phyloP scores from a whole-genome alignment of 2,113 vertebrate species.

The Crotalus tigris region DNA sequence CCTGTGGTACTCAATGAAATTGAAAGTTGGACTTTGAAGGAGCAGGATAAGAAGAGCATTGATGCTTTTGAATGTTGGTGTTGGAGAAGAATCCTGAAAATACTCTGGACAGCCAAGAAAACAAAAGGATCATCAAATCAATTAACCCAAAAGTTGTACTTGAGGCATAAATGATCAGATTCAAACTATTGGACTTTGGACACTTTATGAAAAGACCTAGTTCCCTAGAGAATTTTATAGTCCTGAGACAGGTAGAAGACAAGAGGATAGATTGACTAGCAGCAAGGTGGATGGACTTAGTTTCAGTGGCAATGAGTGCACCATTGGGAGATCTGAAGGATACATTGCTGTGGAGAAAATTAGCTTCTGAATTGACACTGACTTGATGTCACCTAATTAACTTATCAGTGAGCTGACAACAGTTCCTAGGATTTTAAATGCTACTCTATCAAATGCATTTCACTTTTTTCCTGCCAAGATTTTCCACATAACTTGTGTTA shows the following conservation, averaged over 20 bases:
- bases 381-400: background rate
- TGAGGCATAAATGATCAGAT: background rate
- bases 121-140: background rate
- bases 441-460: background rate
- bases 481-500: background rate
- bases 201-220: background rate
- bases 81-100: background rate
- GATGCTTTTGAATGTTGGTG: background rate
- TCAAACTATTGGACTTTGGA: background rate
- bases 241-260: background rate
- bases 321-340: background rate
- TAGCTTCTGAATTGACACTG: background rate
- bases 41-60: background rate
- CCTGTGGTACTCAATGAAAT: background rate
- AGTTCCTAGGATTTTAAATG: background rate
- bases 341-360: background rate
- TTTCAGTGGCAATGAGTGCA: background rate
- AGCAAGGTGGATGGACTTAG: background rate
- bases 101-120: background rate
- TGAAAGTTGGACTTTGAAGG: background rate
- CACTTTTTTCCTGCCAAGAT: background rate
- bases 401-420: background rate
- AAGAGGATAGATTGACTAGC: background rate
- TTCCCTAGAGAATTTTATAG: background rate
- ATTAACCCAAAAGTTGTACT: background rate